Conservation (phyloP, 2,888 invertebrate species). For the Orthosia cruda region DNA sequence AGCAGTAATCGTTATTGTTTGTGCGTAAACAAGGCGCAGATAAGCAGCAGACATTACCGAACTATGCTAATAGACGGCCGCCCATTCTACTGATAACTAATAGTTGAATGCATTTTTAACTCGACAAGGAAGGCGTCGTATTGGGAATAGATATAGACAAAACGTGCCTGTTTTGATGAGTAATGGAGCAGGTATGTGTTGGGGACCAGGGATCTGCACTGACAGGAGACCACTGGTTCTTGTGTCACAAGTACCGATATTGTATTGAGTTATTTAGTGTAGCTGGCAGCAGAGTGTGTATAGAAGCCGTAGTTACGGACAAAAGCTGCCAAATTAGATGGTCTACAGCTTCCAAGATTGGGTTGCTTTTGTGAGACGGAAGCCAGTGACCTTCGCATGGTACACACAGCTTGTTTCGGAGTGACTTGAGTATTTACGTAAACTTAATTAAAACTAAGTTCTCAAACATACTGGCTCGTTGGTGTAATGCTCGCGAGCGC, state of each 20-base stretch:
- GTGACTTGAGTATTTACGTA: background rate
- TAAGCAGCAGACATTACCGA: constrained; percentile 49
- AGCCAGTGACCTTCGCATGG: background rate
- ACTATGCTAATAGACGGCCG: constrained; percentile 42
- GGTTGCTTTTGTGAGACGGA: background rate
- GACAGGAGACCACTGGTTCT: too few relatives aligned
- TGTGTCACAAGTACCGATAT: background rate
- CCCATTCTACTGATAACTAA: constrained; percentile 20
- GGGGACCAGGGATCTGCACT: background rate
- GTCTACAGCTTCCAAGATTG: background rate
- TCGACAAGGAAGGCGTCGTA: constrained; percentile 12
- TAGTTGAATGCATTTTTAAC: background rate
- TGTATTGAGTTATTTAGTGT: too few relatives aligned
- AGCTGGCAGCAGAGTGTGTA: background rate
- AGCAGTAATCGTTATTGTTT: constrained; percentile 15
- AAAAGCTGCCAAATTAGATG: background rate
- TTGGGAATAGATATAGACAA: background rate
- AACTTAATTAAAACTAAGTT: background rate
- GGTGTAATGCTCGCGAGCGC: too few relatives aligned
- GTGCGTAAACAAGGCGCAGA: constrained; percentile 41
- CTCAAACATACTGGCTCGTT: too few relatives aligned
- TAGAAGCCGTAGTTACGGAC: background rate
- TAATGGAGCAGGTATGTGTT: background rate
- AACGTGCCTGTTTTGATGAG: background rate
- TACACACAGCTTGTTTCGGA: background rate